Evolutionary conservation across 1,140 invertebrate species (phyloP).

Genomic region (Calliphora vicina): DNA sequence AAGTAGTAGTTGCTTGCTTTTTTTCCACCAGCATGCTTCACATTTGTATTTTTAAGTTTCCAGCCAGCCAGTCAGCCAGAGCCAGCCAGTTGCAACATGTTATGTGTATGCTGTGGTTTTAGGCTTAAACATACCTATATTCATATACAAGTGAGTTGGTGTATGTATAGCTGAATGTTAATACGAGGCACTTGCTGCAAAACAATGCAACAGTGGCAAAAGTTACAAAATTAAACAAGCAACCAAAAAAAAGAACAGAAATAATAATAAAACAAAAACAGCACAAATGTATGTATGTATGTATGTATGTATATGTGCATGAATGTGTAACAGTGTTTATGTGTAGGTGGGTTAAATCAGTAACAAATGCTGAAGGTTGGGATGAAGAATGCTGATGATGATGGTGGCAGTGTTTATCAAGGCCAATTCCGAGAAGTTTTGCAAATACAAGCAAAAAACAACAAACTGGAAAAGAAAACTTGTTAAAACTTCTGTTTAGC

Average conservation of each 20-base stretch:
- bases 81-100: not conserved
- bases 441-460: not conserved
- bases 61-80: not conserved
- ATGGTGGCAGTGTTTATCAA: not conserved
- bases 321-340: not conserved
- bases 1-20: not conserved
- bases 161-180: not conserved
- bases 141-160: not conserved
- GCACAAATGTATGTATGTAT: too few species aligned
- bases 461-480: not conserved
- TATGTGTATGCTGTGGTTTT: not conserved
- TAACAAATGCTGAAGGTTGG: not conserved
- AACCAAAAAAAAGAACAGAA: not conserved
- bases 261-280: not conserved
- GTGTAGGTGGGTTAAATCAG: not conserved
- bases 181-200: not conserved
- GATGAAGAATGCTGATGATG: not conserved
- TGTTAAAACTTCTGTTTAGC: not conserved
- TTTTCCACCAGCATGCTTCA: not conserved
- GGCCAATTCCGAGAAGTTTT: not conserved
- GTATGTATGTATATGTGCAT: too few species aligned
- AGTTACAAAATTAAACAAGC: not conserved
- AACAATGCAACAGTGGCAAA: constrained; percentile 17
- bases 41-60: constrained; percentile 21
- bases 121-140: not conserved